Evolutionary conservation across 1,140 invertebrate genomes (phyloP).

Genomic region (Euwallacea fornicatus): DNA sequence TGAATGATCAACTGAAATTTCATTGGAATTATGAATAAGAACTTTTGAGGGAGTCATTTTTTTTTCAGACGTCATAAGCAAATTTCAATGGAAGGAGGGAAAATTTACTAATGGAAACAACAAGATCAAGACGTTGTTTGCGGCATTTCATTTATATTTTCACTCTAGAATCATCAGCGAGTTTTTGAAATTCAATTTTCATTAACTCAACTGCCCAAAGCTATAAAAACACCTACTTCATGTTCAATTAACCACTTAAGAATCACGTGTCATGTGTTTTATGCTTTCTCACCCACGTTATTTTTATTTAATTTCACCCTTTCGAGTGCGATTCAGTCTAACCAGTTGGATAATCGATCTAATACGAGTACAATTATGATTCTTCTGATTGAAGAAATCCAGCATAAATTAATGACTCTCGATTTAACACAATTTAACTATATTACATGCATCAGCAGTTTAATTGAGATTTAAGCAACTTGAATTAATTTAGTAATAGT

Average conservation of each 20-base stretch:
- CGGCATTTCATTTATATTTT: background rate
- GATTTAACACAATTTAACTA: slow-evolving; percentile 22
- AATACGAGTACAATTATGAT: slow-evolving; percentile 20
- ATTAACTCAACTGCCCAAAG: background rate
- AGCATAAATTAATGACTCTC: slow-evolving; percentile 16
- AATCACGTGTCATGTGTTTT: background rate
- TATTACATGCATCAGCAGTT: slow-evolving; percentile 9
- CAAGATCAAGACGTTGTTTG: background rate
- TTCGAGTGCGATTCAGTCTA: slow-evolving; percentile 24
- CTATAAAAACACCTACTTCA: background rate
- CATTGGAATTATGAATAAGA: slow-evolving; percentile 13
- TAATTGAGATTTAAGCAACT: slow-evolving; percentile 2
- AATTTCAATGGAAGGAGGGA: too few species aligned
- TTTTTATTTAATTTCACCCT: slow-evolving; percentile 35
- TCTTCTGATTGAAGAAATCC: slow-evolving; percentile 21
- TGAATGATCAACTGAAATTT: slow-evolving; percentile 28
- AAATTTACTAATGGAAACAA: background rate
- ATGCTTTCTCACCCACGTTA: slow-evolving; percentile 24
- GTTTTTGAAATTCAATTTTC: background rate
- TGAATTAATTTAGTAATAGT: slow-evolving; percentile 13
- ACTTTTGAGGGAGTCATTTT: background rate
- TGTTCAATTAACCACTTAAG: background rate
- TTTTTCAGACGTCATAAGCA: too few species aligned
- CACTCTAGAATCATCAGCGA: too few species aligned
- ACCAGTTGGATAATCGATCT: slow-evolving; percentile 25